phyloP scores from a whole-genome alignment of 2,113 vertebrate species.

The Campylomormyrus numenius region DNA sequence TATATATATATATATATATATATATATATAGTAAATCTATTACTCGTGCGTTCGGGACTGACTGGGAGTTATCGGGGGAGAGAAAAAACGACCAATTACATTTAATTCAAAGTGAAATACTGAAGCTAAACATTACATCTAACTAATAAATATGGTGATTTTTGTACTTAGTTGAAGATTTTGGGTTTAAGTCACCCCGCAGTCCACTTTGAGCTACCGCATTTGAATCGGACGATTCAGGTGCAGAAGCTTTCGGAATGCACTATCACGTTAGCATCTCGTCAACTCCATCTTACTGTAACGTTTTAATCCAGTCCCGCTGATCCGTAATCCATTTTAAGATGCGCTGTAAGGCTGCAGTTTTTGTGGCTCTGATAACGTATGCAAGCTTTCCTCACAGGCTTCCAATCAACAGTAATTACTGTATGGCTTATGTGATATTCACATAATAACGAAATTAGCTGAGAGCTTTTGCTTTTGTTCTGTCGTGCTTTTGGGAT shows the following conservation, averaged over 20 bases:
- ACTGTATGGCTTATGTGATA: background rate
- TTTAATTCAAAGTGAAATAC: slow-evolving; percentile 11
- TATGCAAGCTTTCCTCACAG: background rate
- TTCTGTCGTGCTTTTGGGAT: background rate
- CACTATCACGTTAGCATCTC: no score
- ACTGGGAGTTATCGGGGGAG: background rate
- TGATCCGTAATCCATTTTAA: background rate
- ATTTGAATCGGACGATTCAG: background rate
- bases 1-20: background rate
- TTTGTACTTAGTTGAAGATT: background rate
- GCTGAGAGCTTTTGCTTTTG: background rate
- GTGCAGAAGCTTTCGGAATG: background rate
- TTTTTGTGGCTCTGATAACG: background rate
- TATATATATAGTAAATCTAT: slow-evolving; percentile 14
- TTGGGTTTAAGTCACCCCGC: background rate
- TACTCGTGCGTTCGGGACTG: background rate
- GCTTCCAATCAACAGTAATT: background rate
- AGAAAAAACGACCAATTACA: slow-evolving; percentile 4
- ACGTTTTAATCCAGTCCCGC: background rate
- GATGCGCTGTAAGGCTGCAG: background rate
- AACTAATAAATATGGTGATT: background rate
- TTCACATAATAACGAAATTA: background rate
- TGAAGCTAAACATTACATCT: background rate
- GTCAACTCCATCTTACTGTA: background rate
- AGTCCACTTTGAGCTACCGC: background rate